A percentile compares a stretch with the other conserved stretches of the same genome.
Conservation (phyloP, 1,140 invertebrate species). For the Bombus cullumanus region DNA sequence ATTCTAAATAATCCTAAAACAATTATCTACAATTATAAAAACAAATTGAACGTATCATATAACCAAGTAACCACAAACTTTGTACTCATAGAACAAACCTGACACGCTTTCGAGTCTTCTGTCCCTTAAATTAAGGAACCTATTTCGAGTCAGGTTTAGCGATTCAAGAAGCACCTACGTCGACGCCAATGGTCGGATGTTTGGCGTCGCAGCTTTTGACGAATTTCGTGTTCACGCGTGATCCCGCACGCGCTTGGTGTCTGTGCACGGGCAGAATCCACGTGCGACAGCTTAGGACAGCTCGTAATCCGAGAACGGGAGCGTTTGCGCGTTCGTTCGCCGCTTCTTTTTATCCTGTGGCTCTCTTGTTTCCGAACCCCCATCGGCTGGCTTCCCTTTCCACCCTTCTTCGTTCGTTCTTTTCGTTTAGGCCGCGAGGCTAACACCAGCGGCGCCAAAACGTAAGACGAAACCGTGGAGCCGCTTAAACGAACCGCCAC, state of each 20-base stretch:
- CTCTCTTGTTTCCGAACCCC: conserved; percentile 61
- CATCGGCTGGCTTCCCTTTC: conserved; percentile 38
- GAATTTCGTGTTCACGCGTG: conserved; percentile 39
- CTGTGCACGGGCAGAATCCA: conserved; percentile 11
- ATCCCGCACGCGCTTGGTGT: conserved; percentile 51
- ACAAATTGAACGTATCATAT: too few relatives aligned
- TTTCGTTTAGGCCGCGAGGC: neutral
- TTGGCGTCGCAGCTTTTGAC: conserved; percentile 40
- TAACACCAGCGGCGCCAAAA: conserved; percentile 36
- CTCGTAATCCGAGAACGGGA: conserved; percentile 70
- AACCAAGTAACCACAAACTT: too few relatives aligned
- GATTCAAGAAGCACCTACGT: neutral
- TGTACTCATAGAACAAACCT: too few relatives aligned
- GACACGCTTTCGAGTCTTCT: too few relatives aligned
- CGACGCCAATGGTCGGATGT: conserved; percentile 51
- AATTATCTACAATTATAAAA: too few relatives aligned
- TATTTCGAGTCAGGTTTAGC: too few relatives aligned
- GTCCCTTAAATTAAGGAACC: too few relatives aligned
- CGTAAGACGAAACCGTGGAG: conserved; percentile 39
- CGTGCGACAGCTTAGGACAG: conserved; percentile 52
- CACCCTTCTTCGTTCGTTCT: neutral
- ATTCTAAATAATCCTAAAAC: too few relatives aligned
- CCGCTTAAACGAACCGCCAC: conserved; percentile 13
- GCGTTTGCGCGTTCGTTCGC: conserved; percentile 47
- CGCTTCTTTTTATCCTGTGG: conserved; percentile 33